These are phyloP conservation scores for Diplosoma virens DNA, from an alignment of 23 tunicate genomes.

Conservation along the genomic window DNA sequence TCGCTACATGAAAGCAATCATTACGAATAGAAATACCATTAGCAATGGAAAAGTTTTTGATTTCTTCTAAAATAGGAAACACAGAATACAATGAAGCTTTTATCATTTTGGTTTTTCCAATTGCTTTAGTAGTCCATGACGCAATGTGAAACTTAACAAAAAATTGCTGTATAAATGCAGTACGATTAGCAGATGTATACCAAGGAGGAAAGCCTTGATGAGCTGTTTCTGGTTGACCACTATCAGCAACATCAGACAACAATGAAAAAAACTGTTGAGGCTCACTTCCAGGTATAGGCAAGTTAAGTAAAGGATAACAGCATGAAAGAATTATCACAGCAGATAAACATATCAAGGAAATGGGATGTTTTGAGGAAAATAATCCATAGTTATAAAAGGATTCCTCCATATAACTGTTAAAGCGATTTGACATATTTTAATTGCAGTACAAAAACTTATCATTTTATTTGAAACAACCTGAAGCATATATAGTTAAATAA, in stretches of 20 bases:
- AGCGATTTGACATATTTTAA: background rate
- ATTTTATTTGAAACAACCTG: too few species aligned
- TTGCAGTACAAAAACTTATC: too few species aligned
- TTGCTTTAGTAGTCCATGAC: conserved; percentile 23
- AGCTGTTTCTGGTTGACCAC: background rate
- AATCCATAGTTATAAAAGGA: conserved; percentile 69
- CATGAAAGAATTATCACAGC: conserved; percentile 56
- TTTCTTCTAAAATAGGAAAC: conserved; percentile 46
- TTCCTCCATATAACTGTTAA: conserved; percentile 20
- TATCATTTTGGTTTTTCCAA: background rate
- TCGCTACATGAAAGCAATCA: conserved; percentile 52
- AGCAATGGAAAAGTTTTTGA: conserved; percentile 23
- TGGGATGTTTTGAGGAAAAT: conserved; percentile 76
- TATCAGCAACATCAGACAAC: conserved; percentile 14
- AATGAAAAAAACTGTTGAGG: conserved; percentile 53
- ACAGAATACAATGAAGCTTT: conserved; percentile 20
- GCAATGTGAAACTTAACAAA: conserved; percentile 35
- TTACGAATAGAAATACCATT: conserved; percentile 14
- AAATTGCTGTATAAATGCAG: conserved; percentile 82
- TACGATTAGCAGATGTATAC: conserved; percentile 10
- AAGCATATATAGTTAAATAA: too few species aligned
- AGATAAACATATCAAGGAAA: conserved; percentile 63
- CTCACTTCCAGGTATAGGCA: conserved; percentile 92
- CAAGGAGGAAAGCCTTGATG: conserved; percentile 23
- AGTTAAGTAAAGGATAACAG: conserved; percentile 76